Percentiles rank a stretch among this genome's conserved stretches.
Evolutionary conservation across 2,888 invertebrate species (phyloP).

Genomic region (Lagria hirta): DNA sequence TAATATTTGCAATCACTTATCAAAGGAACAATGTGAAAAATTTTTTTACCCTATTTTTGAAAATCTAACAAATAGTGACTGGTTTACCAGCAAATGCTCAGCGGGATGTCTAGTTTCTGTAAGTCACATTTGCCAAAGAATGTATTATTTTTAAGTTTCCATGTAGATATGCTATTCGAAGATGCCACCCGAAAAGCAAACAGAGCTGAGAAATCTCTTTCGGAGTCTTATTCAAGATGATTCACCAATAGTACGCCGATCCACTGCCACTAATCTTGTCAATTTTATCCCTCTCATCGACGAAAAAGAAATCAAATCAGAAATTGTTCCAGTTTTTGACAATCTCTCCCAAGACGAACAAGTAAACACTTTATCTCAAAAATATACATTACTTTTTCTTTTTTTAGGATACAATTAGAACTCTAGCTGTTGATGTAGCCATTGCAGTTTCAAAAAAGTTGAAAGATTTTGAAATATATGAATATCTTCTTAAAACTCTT

Average conservation of each 20-base stretch:
- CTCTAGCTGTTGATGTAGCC: constrained; percentile 36
- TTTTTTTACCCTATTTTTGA: constrained; percentile 41
- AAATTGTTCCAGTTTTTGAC: constrained; percentile 46
- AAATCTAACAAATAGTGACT: constrained; percentile 38
- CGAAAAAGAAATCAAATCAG: constrained; percentile 40
- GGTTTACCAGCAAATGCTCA: constrained; percentile 45
- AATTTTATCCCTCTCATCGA: constrained; percentile 43
- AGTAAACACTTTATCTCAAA: constrained; percentile 30
- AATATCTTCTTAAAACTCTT: constrained; percentile 40
- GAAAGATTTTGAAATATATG: constrained; percentile 40
- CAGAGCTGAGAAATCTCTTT: constrained; percentile 41
- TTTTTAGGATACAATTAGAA: constrained; percentile 44
- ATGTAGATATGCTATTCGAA: constrained; percentile 44
- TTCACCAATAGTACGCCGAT: constrained; percentile 44
- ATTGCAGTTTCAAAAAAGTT: constrained; percentile 39
- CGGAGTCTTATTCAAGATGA: constrained; percentile 44
- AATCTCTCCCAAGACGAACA: constrained; percentile 45
- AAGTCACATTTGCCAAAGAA: constrained; percentile 20
- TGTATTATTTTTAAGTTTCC: constrained; percentile 12
- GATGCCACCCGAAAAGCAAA: constrained; percentile 40
- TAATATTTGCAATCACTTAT: constrained; percentile 36
- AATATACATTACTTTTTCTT: constrained; percentile 16
- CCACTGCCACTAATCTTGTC: constrained; percentile 39
- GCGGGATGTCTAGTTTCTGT: constrained; percentile 40
- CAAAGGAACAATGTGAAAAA: constrained; percentile 37